These are phyloP conservation scores for Gadopsis bispinosus DNA, from an alignment of 2,797 vertebrate genomes.

Conservation along the genomic window DNA sequence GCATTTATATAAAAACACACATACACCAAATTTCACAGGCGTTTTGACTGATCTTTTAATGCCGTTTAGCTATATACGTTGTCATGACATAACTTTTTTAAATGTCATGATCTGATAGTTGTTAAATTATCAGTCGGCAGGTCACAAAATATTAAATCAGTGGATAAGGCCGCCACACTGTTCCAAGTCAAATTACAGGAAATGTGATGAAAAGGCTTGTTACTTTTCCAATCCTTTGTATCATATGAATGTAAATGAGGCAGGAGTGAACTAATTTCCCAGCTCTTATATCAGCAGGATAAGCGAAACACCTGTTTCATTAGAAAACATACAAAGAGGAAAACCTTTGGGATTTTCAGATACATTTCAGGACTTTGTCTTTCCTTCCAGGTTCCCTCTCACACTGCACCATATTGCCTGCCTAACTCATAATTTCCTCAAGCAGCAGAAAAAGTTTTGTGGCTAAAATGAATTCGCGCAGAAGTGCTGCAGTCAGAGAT, in stretches of 20 bases:
- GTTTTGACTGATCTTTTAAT: constrained; percentile 16
- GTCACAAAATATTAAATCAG: constrained; percentile 56
- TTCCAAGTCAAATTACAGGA: constrained; percentile 55
- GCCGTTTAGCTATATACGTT: background rate
- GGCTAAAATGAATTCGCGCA: constrained; percentile 36
- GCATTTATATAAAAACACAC: background rate
- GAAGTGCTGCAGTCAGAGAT: constrained; percentile 44
- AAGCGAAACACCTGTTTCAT: constrained; percentile 71
- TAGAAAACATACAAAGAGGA: constrained; percentile 55
- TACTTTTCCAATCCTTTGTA: constrained; percentile 51
- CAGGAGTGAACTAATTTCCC: constrained; percentile 59
- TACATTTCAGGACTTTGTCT: constrained; percentile 39
- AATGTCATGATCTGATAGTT: constrained; percentile 44
- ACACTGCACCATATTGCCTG: constrained; percentile 2
- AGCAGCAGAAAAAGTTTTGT: constrained; percentile 34
- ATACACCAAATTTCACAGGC: background rate
- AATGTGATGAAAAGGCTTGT: constrained; percentile 51
- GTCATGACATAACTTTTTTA: constrained; percentile 22
- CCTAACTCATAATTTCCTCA: constrained; percentile 33
- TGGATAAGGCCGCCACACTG: constrained; percentile 34
- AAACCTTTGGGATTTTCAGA: constrained; percentile 62
- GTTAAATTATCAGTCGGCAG: constrained; percentile 39
- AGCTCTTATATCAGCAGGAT: constrained; percentile 67
- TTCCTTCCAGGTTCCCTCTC: constrained; percentile 36
- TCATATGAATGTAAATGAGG: constrained; percentile 70